Base-by-base conservation (phyloP, 2,888 invertebrate genomes). In the Agriopis leucophaearia region DNA sequence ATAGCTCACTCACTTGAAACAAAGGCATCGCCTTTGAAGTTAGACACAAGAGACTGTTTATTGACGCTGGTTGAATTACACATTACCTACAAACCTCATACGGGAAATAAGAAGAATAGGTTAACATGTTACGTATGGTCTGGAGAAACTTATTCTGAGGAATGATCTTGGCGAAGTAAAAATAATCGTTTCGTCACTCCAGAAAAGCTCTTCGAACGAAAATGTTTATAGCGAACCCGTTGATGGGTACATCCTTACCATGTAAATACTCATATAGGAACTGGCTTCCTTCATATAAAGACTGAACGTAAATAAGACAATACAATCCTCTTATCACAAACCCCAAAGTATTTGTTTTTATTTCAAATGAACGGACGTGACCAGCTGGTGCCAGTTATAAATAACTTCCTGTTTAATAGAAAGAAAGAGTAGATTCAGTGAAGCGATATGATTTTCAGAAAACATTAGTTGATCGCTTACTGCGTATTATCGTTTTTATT, bases 11-110 rank as follows among this genome's bases (percentile, higher is more conserved):
- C 85, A 79, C 76, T 80, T 76, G 79, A 81, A 78, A 77, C 75
- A 74, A 78, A 74, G 73, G 74, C 72, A 74, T 73, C 77, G 81
- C 81, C 90, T 92, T 92, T 92, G 91, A 91, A 86, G 88, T 88
- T 18, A 50, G 51, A 79, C 76, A 81, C 18, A 81, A 84, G 84
- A 85, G 82, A 81, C 78, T 82, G 89, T 91, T 89, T 90, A 88
- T 90, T 91, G 84, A 83, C 83, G 79, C 83, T 67, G 56, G 69
- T 68, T 85, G 81, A 78, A 80, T 84, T 82, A 79, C 82, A 79
- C 81, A n/a, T n/a, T n/a, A n/a, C n/a, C n/a, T n/a, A n/a, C n/a
- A n/a, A n/a, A n/a, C 80, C 80, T 81, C 81, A 77, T 78, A 81
- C 78, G 80, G 82, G 78, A 83, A 78, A 77, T 77, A 73, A 80